Percentiles rank a stretch among this genome's conserved stretches.
Evolutionary conservation across 2,888 invertebrate genomes (phyloP).

Genomic region (Noctua pronuba): DNA sequence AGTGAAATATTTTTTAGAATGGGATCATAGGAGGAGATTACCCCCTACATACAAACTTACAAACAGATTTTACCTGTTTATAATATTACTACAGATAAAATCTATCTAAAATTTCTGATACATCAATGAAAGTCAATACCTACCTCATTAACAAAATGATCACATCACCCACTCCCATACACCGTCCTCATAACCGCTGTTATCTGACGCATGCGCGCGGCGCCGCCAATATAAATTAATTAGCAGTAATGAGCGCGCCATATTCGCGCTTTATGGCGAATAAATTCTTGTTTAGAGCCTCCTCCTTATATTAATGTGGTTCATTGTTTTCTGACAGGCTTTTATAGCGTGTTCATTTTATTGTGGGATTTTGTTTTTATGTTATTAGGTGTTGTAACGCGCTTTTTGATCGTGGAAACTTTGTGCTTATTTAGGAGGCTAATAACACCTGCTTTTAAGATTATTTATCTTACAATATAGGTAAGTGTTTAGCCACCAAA

Average conservation of each 20-base stretch:
- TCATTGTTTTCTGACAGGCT: constrained; percentile 54
- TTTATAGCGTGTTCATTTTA: constrained; percentile 51
- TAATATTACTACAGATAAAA: not conserved
- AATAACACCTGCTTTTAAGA: not conserved
- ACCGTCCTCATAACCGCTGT: not conserved
- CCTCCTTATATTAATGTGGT: constrained; percentile 43
- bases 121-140: constrained; percentile 19
- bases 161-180: not conserved
- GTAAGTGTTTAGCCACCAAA: not conserved
- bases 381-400: constrained; percentile 33
- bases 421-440: not conserved
- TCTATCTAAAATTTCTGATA: not conserved
- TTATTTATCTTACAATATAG: not conserved
- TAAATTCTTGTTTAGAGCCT: constrained; percentile 55
- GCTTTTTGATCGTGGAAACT: constrained; percentile 5
- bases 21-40: too few species aligned
- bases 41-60: too few species aligned
- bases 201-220: constrained; percentile 53
- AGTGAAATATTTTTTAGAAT: too few species aligned
- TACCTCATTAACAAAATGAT: constrained; percentile 16
- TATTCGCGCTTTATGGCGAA: constrained; percentile 59
- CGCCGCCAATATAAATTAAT: constrained; percentile 64
- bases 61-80: not conserved
- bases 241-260: constrained; percentile 60
- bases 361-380: constrained; percentile 50